A percentile compares a stretch with the other conserved stretches of the same genome.
Evolutionary conservation across 2,888 invertebrate species (phyloP).

Genomic region (Epistrophella euchroma): DNA sequence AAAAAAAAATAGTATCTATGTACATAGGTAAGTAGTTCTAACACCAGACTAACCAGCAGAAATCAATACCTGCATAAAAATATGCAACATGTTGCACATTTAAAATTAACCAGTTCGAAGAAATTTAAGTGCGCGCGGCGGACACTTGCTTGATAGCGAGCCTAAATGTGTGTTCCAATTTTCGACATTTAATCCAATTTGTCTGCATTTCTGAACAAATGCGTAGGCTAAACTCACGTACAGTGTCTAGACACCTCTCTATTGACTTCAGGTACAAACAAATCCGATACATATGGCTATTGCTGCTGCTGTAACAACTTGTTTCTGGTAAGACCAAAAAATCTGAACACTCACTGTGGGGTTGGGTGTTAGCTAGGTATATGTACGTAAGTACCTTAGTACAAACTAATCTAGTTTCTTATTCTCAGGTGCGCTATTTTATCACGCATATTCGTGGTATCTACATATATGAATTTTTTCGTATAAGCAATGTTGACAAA

Average conservation of each 20-base stretch:
- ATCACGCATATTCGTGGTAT: slow-evolving; percentile 47
- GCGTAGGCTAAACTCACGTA: slow-evolving; percentile 60
- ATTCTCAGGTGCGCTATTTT: slow-evolving; percentile 51
- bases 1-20: too few relatives aligned
- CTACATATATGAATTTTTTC: slow-evolving; percentile 6
- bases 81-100: background rate
- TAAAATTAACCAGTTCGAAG: background rate
- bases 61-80: background rate
- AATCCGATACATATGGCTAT: slow-evolving; percentile 36
- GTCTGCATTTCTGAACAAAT: slow-evolving; percentile 62
- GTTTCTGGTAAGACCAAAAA: slow-evolving; percentile 41
- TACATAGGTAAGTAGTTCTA: too few relatives aligned
- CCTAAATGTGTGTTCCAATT: slow-evolving; percentile 68
- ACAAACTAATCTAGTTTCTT: background rate
- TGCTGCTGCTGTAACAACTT: slow-evolving; percentile 44
- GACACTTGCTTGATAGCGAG: slow-evolving; percentile 33
- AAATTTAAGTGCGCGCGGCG: slow-evolving; percentile 23
- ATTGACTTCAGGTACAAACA: slow-evolving; percentile 20
- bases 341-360: slow-evolving; percentile 22
- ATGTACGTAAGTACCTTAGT: background rate
- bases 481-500: slow-evolving; percentile 63
- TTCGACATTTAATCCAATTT: slow-evolving; percentile 75
- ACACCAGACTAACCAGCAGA: background rate
- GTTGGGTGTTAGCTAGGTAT: slow-evolving; percentile 46
- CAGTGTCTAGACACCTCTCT: slow-evolving; percentile 61